Percentiles rank a stretch among this genome's conserved stretches.
Evolutionary conservation across 2,888 invertebrate genomes (phyloP).

Genomic region (Lepidocyrtoides sp.): DNA sequence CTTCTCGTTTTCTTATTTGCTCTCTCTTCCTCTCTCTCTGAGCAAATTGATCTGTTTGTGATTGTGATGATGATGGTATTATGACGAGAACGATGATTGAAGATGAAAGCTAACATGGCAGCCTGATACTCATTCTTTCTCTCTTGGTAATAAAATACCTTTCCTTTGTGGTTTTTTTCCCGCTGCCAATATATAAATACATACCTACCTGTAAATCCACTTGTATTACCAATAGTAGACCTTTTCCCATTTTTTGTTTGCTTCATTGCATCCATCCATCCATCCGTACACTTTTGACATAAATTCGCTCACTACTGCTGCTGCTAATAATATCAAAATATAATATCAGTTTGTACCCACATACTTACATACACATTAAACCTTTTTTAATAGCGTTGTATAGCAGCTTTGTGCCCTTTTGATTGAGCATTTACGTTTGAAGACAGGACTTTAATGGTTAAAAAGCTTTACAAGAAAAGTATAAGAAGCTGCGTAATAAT

Average conservation of each 20-base stretch:
- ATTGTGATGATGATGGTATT: background rate
- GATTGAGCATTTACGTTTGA: background rate
- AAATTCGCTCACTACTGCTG: background rate
- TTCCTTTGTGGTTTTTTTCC: background rate
- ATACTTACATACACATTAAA: no score
- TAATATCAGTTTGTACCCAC: background rate
- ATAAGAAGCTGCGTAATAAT: no score
- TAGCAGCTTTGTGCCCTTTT: background rate
- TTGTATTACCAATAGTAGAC: background rate
- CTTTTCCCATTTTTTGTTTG: background rate
- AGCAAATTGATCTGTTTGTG: conserved; percentile 22
- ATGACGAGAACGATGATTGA: background rate
- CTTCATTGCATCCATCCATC: background rate
- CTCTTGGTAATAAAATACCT: background rate
- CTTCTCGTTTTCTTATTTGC: background rate
- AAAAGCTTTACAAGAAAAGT: background rate
- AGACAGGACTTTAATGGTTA: background rate
- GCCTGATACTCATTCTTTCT: background rate
- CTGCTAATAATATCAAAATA: background rate
- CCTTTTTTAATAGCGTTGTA: background rate
- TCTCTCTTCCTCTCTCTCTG: background rate
- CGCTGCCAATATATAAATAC: background rate
- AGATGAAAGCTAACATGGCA: conserved; percentile 26
- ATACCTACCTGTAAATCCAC: no score
- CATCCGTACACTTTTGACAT: background rate